Evolutionary conservation across 2,888 invertebrate genomes (phyloP), one percentile per base, ranked within the genome.

Genomic region (Tetragnatha montana): DNA sequence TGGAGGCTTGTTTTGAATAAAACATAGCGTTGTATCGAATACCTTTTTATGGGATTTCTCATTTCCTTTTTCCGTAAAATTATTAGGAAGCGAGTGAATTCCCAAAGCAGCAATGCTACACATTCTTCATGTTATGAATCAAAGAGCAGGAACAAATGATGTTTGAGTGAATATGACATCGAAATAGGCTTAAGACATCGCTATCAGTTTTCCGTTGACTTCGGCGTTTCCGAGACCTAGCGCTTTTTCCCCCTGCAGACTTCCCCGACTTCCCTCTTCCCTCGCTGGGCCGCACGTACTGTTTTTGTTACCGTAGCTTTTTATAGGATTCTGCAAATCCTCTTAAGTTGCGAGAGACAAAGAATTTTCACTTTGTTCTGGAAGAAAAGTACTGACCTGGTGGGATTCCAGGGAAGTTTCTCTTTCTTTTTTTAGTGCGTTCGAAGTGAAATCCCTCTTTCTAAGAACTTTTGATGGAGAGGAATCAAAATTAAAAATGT

Each of bases 301-400:
- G 19, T 50, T 81, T 70, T 81, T 70, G 19, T 60, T 73, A 21
- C 47, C 12, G 85, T 70, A 70, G 49, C 85, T 78, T 85, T 85
- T 85, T 85, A 85, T 85, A 51, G 85, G 85, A 85, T 85, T 85
- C 50, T 35, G 47, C 70, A 85, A 85, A 85, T 85, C 85, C 85
- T 78, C 85, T 85, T 85, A 85, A 85, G 85, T 79, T 78, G 14
- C 17, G 35, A 47, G 69, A 70, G 50, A 69, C 4, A 78, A 85
- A 69, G 78, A 78, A 85, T 78, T 85, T 70, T 85, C 85, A 78
- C 85, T 78, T 85, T 85, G 71, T 85, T 85, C 51, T 70, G 1
- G 47, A 47, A 75, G 69, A 81, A 81, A n/a, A 81, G 17, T 60
- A 60, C 60, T 10, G 6, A 8, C 60, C 60, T 60, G 10, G 60